These are phyloP conservation scores for Ornithoptera alexandrae DNA, from an alignment of 2,888 invertebrate species.

Conservation along the genomic window DNA sequence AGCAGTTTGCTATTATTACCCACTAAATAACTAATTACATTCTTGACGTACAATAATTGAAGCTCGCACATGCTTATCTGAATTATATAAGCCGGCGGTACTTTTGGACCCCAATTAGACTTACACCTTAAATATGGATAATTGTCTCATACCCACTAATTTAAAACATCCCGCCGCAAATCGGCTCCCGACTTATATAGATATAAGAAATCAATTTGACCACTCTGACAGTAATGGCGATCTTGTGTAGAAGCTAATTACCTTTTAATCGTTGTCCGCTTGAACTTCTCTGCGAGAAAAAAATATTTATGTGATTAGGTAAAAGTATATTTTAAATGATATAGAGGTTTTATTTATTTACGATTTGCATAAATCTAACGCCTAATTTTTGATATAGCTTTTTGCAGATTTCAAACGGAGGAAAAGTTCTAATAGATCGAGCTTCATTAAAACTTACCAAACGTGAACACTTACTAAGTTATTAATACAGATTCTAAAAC, in stretches of 20 bases:
- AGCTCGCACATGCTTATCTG: slow-evolving; percentile 35
- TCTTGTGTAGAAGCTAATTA: slow-evolving; percentile 38
- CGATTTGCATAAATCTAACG: no score
- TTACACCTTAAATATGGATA: slow-evolving; percentile 57
- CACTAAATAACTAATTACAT: slow-evolving; percentile 22
- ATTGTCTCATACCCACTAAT: slow-evolving; percentile 58
- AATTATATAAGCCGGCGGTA: slow-evolving; percentile 41
- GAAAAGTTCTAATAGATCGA: no score
- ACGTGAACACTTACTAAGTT: no score
- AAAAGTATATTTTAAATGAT: no score
- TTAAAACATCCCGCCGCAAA: slow-evolving; percentile 45
- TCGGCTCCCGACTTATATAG: slow-evolving; percentile 35
- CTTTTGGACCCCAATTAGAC: slow-evolving; percentile 47
- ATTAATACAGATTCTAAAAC: no score
- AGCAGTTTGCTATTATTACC: slow-evolving; percentile 7
- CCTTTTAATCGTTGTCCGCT: slow-evolving; percentile 39
- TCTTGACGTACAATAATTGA: slow-evolving; percentile 28
- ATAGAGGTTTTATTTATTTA: no score
- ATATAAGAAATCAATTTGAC: slow-evolving; percentile 45
- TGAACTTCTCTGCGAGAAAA: slow-evolving; percentile 27
- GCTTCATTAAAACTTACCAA: no score
- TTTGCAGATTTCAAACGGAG: no score
- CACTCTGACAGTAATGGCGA: slow-evolving; percentile 36
- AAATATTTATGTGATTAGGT: no score
- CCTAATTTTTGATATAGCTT: no score